Conservation (phyloP, 2,113 vertebrate species). For the Haemorhous mexicanus region DNA sequence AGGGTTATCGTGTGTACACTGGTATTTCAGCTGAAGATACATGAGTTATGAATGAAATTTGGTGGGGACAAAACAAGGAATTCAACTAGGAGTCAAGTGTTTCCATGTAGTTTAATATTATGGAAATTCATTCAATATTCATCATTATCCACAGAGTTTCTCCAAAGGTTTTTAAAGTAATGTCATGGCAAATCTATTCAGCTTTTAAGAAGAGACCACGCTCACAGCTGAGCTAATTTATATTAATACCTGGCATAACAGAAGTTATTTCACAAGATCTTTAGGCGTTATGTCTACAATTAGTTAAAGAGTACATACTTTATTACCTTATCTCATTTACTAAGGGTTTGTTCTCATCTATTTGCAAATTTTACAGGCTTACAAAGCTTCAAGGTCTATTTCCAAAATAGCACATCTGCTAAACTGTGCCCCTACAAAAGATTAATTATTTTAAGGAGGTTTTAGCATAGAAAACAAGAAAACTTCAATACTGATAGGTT, state of each 20-base stretch:
- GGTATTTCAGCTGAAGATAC: neutral
- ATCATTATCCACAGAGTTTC: conserved; percentile 15
- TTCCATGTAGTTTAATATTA: neutral
- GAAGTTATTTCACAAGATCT: conserved; percentile 34
- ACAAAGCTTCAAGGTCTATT: neutral
- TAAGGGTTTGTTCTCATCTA: neutral
- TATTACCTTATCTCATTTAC: conserved; percentile 33
- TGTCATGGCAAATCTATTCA: conserved; percentile 16
- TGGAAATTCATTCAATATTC: conserved; percentile 42
- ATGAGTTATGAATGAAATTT: neutral
- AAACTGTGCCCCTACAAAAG: neutral
- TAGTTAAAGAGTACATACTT: conserved; percentile 37
- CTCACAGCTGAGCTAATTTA: conserved; percentile 18
- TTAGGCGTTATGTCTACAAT: neutral
- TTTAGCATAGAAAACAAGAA: neutral
- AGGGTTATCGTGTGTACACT: neutral
- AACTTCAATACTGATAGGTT: neutral
- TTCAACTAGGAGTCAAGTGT: neutral
- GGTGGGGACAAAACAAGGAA: neutral
- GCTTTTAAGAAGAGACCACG: neutral
- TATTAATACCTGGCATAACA: conserved; percentile 30
- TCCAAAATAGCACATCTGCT: neutral
- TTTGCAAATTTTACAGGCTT: conserved; percentile 29
- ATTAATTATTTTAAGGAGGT: neutral
- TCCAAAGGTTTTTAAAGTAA: conserved; percentile 6